Conservation (phyloP, 2,888 invertebrate species). For the Agrilus biguttatus region DNA sequence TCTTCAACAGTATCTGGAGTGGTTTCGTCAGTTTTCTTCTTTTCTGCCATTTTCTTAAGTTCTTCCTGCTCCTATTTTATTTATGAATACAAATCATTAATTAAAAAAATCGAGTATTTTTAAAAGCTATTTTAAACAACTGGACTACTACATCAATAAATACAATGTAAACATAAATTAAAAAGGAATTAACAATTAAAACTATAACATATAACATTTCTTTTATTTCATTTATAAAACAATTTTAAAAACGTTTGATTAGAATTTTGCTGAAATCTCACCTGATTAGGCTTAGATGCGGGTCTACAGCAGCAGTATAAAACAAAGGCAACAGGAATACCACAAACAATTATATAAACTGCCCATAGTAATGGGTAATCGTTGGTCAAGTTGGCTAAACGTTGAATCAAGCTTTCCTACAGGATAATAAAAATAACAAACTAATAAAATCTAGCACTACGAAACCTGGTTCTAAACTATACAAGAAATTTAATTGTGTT, state of each 20-base stretch:
- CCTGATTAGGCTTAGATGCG: conserved; percentile 20
- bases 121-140: not conserved
- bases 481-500: too few species aligned
- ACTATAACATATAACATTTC: too few species aligned
- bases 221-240: too few species aligned
- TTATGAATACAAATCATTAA: not conserved
- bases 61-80: conserved; percentile 31
- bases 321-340: conserved; percentile 63
- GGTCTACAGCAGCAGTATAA: conserved; percentile 69
- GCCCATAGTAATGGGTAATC: conserved; percentile 87
- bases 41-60: conserved; percentile 30
- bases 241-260: too few species aligned
- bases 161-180: too few species aligned
- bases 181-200: too few species aligned
- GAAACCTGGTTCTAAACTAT: not conserved
- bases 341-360: conserved; percentile 62
- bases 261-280: not conserved
- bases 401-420: conserved; percentile 68
- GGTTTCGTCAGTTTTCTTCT: conserved; percentile 60
- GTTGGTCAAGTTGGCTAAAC: conserved; percentile 60
- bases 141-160: too few species aligned
- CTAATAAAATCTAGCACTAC: conserved; percentile 2
- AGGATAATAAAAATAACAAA: conserved; percentile 18
- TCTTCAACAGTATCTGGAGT: conserved; percentile 44
- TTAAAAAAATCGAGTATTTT: not conserved